Evolutionary conservation across 1,140 invertebrate species (phyloP).

Genomic region (Planococcus citri): DNA sequence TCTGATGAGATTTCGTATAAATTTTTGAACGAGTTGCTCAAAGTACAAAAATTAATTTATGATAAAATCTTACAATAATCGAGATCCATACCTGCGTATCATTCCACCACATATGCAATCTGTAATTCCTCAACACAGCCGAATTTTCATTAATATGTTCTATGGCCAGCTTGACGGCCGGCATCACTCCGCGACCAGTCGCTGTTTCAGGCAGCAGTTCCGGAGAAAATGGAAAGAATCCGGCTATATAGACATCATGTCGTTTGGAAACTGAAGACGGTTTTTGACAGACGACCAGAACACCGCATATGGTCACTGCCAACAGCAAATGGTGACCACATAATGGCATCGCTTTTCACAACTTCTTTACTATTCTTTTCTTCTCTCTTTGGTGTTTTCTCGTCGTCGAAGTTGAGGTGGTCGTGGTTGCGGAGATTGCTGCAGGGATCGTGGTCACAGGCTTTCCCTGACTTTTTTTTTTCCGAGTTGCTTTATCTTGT

Average conservation of each 20-base stretch:
- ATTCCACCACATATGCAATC: constrained; percentile 87
- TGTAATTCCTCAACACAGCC: constrained; percentile 66
- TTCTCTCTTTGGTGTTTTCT: too few relatives aligned
- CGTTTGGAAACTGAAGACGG: constrained; percentile 31
- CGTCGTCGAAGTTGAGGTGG: too few relatives aligned
- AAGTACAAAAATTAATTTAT: too few relatives aligned
- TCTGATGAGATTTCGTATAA: too few relatives aligned
- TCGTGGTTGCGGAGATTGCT: too few relatives aligned
- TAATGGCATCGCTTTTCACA: constrained; percentile 14
- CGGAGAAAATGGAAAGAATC: constrained; percentile 75
- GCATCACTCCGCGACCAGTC: constrained; percentile 78
- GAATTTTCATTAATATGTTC: constrained; percentile 86
- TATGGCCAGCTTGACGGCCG: constrained; percentile 78
- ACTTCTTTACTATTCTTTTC: too few relatives aligned
- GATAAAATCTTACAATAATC: too few relatives aligned
- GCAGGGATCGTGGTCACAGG: too few relatives aligned
- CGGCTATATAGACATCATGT: constrained; percentile 75
- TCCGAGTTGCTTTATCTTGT: too few relatives aligned
- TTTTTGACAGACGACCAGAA: not conserved
- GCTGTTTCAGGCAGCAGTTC: constrained; percentile 46
- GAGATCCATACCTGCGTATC: constrained; percentile 69
- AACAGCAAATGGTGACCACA: constrained; percentile 1
- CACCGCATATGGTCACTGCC: constrained; percentile 1
- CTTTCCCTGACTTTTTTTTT: too few relatives aligned
- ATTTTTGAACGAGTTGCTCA: too few relatives aligned